These are phyloP conservation scores for Styela clava DNA, from an alignment of 23 tunicate species.

Conservation along the genomic window DNA sequence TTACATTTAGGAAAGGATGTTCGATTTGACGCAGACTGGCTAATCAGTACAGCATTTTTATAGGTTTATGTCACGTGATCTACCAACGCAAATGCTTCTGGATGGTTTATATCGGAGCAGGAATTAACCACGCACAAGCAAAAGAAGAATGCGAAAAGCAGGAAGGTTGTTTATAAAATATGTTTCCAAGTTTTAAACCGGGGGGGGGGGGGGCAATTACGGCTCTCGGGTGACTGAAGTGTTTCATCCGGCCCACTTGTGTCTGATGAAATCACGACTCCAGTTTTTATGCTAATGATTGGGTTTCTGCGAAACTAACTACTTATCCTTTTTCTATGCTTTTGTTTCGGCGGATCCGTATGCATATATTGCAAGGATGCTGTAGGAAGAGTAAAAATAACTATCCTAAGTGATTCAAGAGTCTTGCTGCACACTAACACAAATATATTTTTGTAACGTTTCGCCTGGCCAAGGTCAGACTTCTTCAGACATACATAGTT, in stretches of 20 bases:
- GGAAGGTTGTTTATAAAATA: background rate
- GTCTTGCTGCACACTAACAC: too few relatives aligned
- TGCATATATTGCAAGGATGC: too few relatives aligned
- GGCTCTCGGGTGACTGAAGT: background rate
- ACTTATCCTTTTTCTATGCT: too few relatives aligned
- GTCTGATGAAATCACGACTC: background rate
- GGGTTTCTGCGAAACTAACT: too few relatives aligned
- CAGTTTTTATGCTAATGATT: background rate
- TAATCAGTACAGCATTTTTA: background rate
- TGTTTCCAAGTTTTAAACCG: too few relatives aligned
- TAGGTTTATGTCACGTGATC: constrained; percentile 10
- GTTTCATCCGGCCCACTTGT: background rate
- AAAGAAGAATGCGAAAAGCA: background rate
- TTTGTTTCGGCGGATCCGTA: too few relatives aligned
- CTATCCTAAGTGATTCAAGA: too few relatives aligned
- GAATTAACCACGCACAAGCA: background rate
- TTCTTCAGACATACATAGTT: too few relatives aligned
- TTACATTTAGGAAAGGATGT: background rate
- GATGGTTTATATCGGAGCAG: background rate
- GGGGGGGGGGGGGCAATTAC: too few relatives aligned
- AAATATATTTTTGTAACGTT: too few relatives aligned
- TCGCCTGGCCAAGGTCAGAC: too few relatives aligned
- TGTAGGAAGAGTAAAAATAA: too few relatives aligned
- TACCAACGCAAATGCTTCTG: background rate
- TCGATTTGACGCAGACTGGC: background rate